A percentile compares a stretch with the other conserved stretches of the same genome.
These are phyloP conservation scores for Neomonachus schauinslandi DNA, from an alignment of 2,113 vertebrate genomes.

Conservation along the genomic window DNA sequence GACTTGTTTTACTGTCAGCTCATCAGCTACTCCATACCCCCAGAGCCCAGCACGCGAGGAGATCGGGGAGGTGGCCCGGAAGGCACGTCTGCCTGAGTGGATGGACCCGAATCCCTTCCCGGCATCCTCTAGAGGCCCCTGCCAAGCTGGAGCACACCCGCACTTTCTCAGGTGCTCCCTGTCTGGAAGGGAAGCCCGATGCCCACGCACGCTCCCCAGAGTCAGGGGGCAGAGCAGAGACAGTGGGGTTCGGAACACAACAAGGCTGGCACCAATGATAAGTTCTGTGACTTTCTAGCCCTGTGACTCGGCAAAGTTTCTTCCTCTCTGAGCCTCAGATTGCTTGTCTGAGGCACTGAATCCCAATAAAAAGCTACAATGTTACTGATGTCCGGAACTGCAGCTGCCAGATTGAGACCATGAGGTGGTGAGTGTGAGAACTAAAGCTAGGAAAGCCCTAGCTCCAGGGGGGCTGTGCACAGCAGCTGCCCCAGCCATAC, in stretches of 20 bases:
- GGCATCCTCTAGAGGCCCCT: rapidly evolving
- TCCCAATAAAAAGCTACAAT: not conserved
- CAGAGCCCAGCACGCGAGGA: rapidly evolving
- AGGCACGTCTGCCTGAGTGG: rapidly evolving
- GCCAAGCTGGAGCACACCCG: not conserved
- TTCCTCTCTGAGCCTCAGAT: not conserved
- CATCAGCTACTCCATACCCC: not conserved
- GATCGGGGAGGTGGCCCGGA: rapidly evolving
- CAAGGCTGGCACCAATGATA: no score
- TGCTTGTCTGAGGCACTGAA: not conserved
- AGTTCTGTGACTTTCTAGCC: not conserved
- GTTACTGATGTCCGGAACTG: not conserved
- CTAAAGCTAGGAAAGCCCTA: rapidly evolving
- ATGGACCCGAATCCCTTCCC: rapidly evolving
- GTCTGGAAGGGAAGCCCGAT: rapidly evolving
- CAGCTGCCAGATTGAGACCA: not conserved
- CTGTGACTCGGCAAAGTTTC: not conserved
- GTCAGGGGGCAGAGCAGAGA: rapidly evolving
- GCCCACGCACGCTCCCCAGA: not conserved
- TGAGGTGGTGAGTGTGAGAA: not conserved
- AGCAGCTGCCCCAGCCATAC: rapidly evolving
- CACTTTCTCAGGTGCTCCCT: no score
- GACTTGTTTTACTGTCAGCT: no score
- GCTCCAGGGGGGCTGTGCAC: rapidly evolving
- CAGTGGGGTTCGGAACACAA: not conserved